Evolutionary conservation across 2,888 invertebrate genomes (phyloP).

Genomic region (Ypsolopha scabrella): DNA sequence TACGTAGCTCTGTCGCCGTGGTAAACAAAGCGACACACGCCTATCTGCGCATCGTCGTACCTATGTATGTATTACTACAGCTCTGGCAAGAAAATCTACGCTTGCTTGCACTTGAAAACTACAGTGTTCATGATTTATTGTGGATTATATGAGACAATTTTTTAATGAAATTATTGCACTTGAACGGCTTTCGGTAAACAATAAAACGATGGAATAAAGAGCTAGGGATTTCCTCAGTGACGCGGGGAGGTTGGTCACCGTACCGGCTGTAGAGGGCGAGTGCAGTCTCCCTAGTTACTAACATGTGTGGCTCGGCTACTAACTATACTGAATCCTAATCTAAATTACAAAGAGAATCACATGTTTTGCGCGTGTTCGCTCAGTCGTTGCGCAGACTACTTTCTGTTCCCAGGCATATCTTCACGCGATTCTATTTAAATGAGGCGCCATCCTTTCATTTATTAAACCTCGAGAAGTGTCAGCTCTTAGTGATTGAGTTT

Average conservation of each 20-base stretch:
- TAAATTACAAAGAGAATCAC: not conserved
- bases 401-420: conserved; percentile 14
- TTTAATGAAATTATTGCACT: not conserved
- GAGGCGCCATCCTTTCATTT: not conserved
- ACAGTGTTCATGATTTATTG: not conserved
- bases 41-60: conserved; percentile 15
- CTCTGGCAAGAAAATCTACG: not conserved
- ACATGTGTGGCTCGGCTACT: not conserved
- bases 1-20: conserved; percentile 6
- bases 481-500: not conserved
- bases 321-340: not conserved
- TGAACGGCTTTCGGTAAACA: not conserved
- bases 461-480: too few relatives aligned
- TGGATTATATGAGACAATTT: not conserved
- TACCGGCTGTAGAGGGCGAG: not conserved
- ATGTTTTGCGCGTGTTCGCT: not conserved
- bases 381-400: conserved; percentile 6
- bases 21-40: conserved; percentile 24
- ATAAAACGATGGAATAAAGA: not conserved
- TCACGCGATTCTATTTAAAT: conserved; percentile 8
- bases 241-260: conserved; percentile 2
- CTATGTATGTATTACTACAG: not conserved
- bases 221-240: not conserved
- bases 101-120: not conserved
- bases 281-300: not conserved